A percentile compares a stretch with the other conserved stretches of the same genome.
These are phyloP conservation scores for Zosterops hypoxanthus DNA, from an alignment of 2,113 vertebrate genomes.

Conservation along the genomic window DNA sequence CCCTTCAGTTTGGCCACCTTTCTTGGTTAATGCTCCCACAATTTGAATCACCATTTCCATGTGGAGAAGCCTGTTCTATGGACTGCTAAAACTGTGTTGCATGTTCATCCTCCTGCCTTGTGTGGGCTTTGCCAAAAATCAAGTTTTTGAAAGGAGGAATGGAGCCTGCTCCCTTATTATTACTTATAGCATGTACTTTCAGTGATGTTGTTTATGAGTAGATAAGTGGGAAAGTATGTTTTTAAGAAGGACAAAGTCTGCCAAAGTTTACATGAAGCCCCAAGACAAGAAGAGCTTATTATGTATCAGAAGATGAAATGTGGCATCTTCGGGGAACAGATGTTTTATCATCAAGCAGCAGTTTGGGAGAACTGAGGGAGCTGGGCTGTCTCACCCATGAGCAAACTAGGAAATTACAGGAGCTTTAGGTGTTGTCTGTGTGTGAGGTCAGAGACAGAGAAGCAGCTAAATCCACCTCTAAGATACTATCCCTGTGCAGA, in stretches of 20 bases:
- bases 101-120: background rate
- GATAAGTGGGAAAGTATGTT: background rate
- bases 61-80: background rate
- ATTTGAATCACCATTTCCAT: background rate
- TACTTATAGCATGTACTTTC: background rate
- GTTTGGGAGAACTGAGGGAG: background rate
- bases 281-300: background rate
- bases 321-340: background rate
- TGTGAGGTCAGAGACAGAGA: background rate
- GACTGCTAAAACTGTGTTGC: background rate
- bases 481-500: background rate
- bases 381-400: background rate
- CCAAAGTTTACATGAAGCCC: background rate
- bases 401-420: background rate
- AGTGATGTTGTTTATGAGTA: background rate
- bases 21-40: background rate
- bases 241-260: background rate
- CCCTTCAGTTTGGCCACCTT: background rate
- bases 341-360: background rate
- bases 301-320: background rate
- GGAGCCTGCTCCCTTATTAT: accelerated
- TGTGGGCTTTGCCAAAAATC: background rate
- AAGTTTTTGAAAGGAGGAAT: background rate
- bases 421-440: background rate
- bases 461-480: background rate